These are phyloP conservation scores for Lutraria lutraria DNA, from an alignment of 2,888 invertebrate species.

Conservation along the genomic window DNA sequence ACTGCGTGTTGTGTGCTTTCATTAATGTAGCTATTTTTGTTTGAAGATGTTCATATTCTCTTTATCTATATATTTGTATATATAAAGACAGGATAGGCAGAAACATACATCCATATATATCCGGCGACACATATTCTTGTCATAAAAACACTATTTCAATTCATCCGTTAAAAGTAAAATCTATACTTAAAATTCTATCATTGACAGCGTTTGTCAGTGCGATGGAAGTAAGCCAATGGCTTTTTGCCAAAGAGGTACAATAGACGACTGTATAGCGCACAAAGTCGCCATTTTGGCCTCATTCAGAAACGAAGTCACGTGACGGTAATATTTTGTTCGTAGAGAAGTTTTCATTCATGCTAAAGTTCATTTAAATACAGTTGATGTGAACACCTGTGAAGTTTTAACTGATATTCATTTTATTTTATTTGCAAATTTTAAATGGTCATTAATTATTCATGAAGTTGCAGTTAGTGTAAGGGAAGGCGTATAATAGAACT, in stretches of 20 bases:
- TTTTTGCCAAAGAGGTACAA: conserved; percentile 32
- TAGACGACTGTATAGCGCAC: conserved; percentile 31
- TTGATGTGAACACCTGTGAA: conserved; percentile 13
- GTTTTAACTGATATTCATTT: conserved; percentile 6
- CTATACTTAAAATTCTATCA: conserved; percentile 31
- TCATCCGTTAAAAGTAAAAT: conserved; percentile 21
- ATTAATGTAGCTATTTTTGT: too few relatives aligned
- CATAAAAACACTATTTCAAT: background rate
- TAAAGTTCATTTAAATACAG: conserved; percentile 28
- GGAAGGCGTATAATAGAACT: background rate
- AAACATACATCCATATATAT: too few relatives aligned
- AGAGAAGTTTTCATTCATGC: conserved; percentile 49
- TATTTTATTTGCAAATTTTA: conserved; percentile 25
- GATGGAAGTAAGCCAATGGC: conserved; percentile 40
- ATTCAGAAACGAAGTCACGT: conserved; percentile 45
- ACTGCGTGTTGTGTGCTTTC: too few relatives aligned
- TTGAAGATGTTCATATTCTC: too few relatives aligned
- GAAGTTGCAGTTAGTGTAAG: conserved; percentile 1
- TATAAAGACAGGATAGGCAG: too few relatives aligned
- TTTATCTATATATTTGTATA: too few relatives aligned
- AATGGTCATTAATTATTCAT: conserved; percentile 30
- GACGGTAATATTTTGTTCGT: conserved; percentile 37
- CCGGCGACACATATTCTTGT: too few relatives aligned
- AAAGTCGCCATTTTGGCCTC: conserved; percentile 26
- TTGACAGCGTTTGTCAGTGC: conserved; percentile 26